Base-by-base conservation (phyloP, 2,113 vertebrate species). In the Carassius carassius region DNA sequence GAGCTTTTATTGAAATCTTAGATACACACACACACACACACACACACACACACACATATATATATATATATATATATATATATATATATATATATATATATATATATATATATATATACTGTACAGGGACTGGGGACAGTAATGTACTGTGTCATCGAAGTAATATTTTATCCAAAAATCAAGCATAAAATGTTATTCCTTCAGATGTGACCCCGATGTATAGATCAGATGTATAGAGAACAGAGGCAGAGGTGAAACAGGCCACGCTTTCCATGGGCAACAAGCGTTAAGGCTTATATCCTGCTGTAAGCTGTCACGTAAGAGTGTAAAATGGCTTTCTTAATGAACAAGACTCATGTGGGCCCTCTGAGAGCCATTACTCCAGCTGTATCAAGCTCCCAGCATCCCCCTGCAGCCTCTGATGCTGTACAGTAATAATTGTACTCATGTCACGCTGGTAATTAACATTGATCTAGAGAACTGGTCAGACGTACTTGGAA, bases 351-450 rank as follows among this genome's bases (percentile, higher is more conserved):
- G 95, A 95, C 94, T 95, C 94, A 95, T 95, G 94, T 93, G 91
- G 92, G 95, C 93, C 95, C 94, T 41, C 41, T 78, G 95, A 96
- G 96, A 96, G 94, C 94, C 95, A 96, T 97, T 96, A 96, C 95
- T 97, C 94, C 95, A 89, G 89, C 92, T 93, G 93, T 96, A 96
- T 97, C 95, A 95, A 77, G 32, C 76, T 60, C 32, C 78, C 78
- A 80, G 97, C 96, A 94, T 94, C 94, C 88, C 56, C 86, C 90
- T 90, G 92, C 93, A 95, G 95, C 95, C 95, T 95, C 95, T 96
- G 95, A 96, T 95, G 95, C 96, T 96, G 97, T 97, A 96, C 96
- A 95, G 96, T 97, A 96, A 97, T 97, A 97, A 97, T 94, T 96
- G 96, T 95, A 97, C 96, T 96, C 96, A 88, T 97, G 97, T 97